phyloP scores from a whole-genome alignment of 37 sponge, comb jelly and placozoan species.

The Petrosia ficiformis region DNA sequence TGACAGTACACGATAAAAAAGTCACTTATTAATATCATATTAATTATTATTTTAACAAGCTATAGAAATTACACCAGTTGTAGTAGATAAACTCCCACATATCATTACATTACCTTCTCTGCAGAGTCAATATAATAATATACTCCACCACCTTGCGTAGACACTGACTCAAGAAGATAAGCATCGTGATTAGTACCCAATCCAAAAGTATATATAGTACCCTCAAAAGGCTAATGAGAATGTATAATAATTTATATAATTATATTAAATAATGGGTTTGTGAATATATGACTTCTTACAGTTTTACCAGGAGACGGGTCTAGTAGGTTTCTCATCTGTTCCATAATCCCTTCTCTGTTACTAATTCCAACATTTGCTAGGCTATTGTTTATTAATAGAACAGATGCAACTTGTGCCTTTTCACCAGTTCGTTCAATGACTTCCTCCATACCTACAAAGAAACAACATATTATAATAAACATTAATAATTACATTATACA shows the following conservation, averaged over 20 bases:
- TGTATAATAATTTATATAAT: background rate
- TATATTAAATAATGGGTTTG: background rate
- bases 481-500: background rate
- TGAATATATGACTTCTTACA: background rate
- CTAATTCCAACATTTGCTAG: conserved; percentile 75
- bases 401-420: conserved; percentile 81
- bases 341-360: conserved; percentile 48
- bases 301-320: conserved; percentile 3
- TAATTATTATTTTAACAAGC: too few relatives aligned
- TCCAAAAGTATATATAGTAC: conserved; percentile 92
- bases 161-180: conserved; percentile 71
- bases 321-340: conserved; percentile 61
- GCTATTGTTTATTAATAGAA: conserved; percentile 87
- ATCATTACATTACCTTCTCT: too few relatives aligned
- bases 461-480: background rate
- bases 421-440: conserved; percentile 19
- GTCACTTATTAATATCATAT: too few relatives aligned
- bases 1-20: too few relatives aligned
- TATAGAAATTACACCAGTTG: too few relatives aligned
- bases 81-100: too few relatives aligned
- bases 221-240: conserved; percentile 57
- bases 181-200: conserved; percentile 87
- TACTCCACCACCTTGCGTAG: conserved; percentile 76
- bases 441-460: conserved; percentile 56
- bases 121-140: conserved; percentile 87